Percentiles rank a stretch among this genome's conserved stretches.
These are phyloP conservation scores for Stenopsyche tienmushanensis DNA, from an alignment of 1,140 invertebrate genomes.

Conservation along the genomic window DNA sequence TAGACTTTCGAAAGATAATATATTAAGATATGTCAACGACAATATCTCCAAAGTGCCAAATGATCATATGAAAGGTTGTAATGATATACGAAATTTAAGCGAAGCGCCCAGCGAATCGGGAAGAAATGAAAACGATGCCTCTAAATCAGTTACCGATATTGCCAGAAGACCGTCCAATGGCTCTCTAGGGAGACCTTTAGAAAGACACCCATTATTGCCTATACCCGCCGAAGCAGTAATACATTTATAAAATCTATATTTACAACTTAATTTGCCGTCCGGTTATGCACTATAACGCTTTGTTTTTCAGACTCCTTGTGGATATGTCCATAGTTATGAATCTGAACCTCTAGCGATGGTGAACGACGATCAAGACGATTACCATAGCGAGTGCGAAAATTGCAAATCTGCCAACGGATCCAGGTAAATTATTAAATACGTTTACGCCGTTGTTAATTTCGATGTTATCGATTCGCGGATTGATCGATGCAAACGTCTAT, in stretches of 20 bases:
- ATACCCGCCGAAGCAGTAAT: slow-evolving; percentile 38
- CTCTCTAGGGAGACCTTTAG: slow-evolving; percentile 34
- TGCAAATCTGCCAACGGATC: slow-evolving; percentile 73
- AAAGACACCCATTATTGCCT: slow-evolving; percentile 37
- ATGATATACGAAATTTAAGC: slow-evolving; percentile 30
- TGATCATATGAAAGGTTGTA: slow-evolving; percentile 21
- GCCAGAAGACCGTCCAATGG: slow-evolving; percentile 32
- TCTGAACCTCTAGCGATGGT: slow-evolving; percentile 43
- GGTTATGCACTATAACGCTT: background rate
- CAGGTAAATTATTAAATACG: slow-evolving; percentile 43
- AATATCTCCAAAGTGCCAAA: slow-evolving; percentile 23
- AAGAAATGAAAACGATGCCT: slow-evolving; percentile 24
- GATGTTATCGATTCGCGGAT: no score
- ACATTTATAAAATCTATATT: slow-evolving; percentile 3
- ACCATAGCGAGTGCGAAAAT: slow-evolving; percentile 80
- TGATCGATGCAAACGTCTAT: no score
- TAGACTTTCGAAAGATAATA: slow-evolving; percentile 36
- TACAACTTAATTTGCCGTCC: slow-evolving; percentile 7
- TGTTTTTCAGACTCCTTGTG: slow-evolving; percentile 50
- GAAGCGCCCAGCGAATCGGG: slow-evolving; percentile 24
- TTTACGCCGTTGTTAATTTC: no score
- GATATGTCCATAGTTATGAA: slow-evolving; percentile 53
- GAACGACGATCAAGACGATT: slow-evolving; percentile 66
- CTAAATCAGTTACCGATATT: slow-evolving; percentile 13
- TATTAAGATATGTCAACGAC: slow-evolving; percentile 36